These are phyloP conservation scores for Craniophora ligustri DNA, from an alignment of 2,888 invertebrate species.

Conservation along the genomic window DNA sequence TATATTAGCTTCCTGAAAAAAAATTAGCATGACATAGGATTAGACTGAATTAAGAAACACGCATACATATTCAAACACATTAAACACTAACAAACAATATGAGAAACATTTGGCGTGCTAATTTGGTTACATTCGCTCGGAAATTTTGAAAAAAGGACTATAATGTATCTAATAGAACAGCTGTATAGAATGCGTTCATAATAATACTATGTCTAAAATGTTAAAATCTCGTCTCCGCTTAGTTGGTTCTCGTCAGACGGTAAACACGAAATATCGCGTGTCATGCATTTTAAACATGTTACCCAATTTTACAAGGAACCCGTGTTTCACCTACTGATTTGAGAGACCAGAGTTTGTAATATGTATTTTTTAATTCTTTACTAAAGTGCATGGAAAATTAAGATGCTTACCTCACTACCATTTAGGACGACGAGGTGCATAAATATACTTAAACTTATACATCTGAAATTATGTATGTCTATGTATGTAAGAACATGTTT, in stretches of 20 bases:
- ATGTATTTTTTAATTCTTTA: too few species aligned
- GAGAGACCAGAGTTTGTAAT: conserved; percentile 7
- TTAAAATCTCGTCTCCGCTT: conserved; percentile 19
- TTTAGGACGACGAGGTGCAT: neutral
- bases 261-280: conserved; percentile 49
- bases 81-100: neutral
- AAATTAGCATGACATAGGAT: neutral
- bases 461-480: too few species aligned
- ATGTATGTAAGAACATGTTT: too few species aligned
- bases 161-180: neutral
- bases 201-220: conserved; percentile 11
- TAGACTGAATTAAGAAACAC: neutral
- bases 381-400: neutral
- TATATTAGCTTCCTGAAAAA: neutral
- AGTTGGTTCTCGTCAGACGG: conserved; percentile 33
- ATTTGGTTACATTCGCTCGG: neutral
- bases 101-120: too few species aligned
- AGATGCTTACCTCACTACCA: neutral
- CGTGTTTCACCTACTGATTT: conserved; percentile 34
- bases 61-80: neutral
- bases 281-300: conserved; percentile 55
- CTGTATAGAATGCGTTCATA: neutral
- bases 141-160: neutral
- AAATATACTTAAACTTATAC: too few species aligned
- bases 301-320: conserved; percentile 52